Evolutionary conservation across 23 tunicate species (phyloP).

Genomic region (Trididemnum miniatum): DNA sequence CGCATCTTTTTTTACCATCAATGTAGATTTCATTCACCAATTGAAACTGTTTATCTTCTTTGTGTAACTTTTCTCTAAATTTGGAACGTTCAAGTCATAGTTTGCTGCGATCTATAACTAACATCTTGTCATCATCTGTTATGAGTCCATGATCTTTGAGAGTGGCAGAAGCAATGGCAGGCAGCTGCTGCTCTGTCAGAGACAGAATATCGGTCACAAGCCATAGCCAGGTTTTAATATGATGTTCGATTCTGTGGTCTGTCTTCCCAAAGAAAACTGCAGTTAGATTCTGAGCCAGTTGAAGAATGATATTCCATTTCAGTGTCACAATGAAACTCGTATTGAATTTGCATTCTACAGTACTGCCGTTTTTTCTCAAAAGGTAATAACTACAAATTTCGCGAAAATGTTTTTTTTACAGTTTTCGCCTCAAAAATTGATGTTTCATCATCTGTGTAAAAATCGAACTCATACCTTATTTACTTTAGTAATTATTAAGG

Average conservation of each 20-base stretch:
- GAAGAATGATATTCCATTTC: too few relatives aligned
- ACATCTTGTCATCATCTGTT: not conserved
- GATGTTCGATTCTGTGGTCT: not conserved
- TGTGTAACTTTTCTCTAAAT: not conserved
- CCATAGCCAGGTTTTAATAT: not conserved
- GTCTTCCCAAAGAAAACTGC: too few relatives aligned
- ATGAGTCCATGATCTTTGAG: slow-evolving; percentile 3
- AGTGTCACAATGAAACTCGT: too few relatives aligned
- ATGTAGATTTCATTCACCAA: not conserved
- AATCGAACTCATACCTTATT: too few relatives aligned
- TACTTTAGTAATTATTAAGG: too few relatives aligned
- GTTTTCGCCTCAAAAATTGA: too few relatives aligned
- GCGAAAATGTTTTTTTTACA: too few relatives aligned
- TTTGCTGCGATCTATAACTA: slow-evolving; percentile 2
- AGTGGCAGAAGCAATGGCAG: slow-evolving; percentile 20
- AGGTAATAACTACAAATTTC: too few relatives aligned
- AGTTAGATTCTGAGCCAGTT: too few relatives aligned
- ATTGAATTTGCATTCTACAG: too few relatives aligned
- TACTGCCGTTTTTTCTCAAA: too few relatives aligned
- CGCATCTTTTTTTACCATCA: slow-evolving; percentile 36
- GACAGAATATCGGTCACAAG: slow-evolving; percentile 14
- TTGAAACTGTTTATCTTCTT: not conserved
- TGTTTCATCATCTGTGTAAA: too few relatives aligned
- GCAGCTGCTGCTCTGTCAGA: slow-evolving; percentile 26
- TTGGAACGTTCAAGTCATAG: slow-evolving; percentile 4